These are phyloP conservation scores for Litocranius walleri DNA, from an alignment of 2,113 vertebrate species.

Conservation along the genomic window DNA sequence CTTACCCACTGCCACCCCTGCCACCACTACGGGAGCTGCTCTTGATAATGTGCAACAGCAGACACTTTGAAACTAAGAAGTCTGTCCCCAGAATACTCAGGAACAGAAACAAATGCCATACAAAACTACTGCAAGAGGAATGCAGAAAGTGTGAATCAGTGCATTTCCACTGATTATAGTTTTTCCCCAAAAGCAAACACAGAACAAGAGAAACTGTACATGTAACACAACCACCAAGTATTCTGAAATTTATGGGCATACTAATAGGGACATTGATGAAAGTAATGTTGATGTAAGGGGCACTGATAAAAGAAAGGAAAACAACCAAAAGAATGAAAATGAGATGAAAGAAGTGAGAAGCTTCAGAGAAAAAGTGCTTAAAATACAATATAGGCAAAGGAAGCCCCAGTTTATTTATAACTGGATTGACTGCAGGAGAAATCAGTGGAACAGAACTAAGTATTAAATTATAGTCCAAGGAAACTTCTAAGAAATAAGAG, in stretches of 20 bases:
- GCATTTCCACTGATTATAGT: not conserved
- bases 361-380: not conserved
- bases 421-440: not conserved
- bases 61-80: not conserved
- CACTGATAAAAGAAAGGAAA: not conserved
- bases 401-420: not conserved
- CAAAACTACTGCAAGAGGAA: not conserved
- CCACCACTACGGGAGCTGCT: not conserved
- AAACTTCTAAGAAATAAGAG: not conserved
- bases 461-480: not conserved
- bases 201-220: not conserved
- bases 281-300: not conserved
- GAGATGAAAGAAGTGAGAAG: not conserved
- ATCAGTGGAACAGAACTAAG: not conserved
- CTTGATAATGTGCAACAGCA: not conserved
- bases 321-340: not conserved
- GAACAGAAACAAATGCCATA: not conserved
- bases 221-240: not conserved
- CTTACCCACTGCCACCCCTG: not conserved
- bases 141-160: not conserved
- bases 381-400: not conserved
- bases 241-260: not conserved
- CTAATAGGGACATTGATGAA: not conserved
- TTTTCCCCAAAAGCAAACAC: not conserved
- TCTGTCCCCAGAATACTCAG: not conserved